These are phyloP conservation scores for Eupithecia centaureata DNA, from an alignment of 2,888 invertebrate genomes.

Conservation along the genomic window DNA sequence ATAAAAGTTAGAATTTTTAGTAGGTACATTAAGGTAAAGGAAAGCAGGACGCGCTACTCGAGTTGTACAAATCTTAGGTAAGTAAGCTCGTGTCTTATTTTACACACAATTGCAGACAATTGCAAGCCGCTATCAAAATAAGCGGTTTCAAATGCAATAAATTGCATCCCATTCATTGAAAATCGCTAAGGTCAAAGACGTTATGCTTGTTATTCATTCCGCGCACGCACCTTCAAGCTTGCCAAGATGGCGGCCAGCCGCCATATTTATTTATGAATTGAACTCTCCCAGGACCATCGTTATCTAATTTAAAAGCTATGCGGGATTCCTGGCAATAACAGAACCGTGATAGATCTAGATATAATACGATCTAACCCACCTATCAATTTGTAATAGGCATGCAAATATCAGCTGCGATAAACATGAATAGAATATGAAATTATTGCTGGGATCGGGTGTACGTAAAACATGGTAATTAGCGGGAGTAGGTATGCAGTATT, in stretches of 20 bases:
- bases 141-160: constrained; percentile 11
- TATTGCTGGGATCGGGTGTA: neutral
- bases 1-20: neutral
- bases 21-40: neutral
- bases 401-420: neutral
- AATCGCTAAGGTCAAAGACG: constrained; percentile 15
- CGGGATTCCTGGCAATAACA: constrained; percentile 42
- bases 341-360: constrained; percentile 33
- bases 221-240: constrained; percentile 55
- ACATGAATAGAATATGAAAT: neutral
- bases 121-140: neutral
- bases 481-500: neutral
- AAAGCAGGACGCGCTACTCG: neutral
- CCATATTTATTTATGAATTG: constrained; percentile 67
- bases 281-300: constrained; percentile 56
- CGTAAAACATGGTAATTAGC: neutral
- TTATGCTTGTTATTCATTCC: constrained; percentile 48
- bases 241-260: constrained; percentile 57
- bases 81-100: neutral
- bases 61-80: neutral
- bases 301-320: constrained; percentile 56
- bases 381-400: neutral
- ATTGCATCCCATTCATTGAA: constrained; percentile 24
- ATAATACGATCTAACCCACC: neutral
- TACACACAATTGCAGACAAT: neutral